These are phyloP conservation scores for Tribolium castaneum DNA, from an alignment of 1,140 invertebrate species.

Conservation along the genomic window DNA sequence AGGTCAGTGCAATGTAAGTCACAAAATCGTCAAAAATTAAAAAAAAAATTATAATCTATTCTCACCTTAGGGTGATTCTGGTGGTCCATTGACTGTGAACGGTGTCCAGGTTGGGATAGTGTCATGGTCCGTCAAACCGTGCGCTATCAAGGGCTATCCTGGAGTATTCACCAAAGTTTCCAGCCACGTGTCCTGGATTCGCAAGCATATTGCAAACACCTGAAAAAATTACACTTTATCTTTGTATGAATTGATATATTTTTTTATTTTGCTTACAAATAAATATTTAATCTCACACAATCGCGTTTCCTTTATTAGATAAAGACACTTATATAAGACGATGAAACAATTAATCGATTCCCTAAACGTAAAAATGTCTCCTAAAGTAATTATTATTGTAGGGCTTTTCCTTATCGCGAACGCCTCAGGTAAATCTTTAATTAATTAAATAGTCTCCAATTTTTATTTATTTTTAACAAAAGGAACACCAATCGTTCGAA, in stretches of 20 bases:
- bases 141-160: slow-evolving; percentile 59
- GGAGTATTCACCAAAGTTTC: slow-evolving; percentile 63
- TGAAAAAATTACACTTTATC: not conserved
- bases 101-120: slow-evolving; percentile 64
- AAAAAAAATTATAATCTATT: not conserved
- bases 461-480: not conserved
- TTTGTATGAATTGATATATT: not conserved
- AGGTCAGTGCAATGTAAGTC: slow-evolving; percentile 64
- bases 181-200: slow-evolving; percentile 55
- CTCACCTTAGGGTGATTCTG: slow-evolving; percentile 64
- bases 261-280: not conserved
- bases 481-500: slow-evolving; percentile 21
- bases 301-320: too few relatives aligned
- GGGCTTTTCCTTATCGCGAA: too few relatives aligned
- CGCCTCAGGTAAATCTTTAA: too few relatives aligned
- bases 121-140: slow-evolving; percentile 66
- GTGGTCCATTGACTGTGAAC: slow-evolving; percentile 66
- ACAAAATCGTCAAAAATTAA: not conserved
- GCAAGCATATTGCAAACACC: slow-evolving; percentile 27
- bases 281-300: too few relatives aligned
- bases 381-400: too few relatives aligned
- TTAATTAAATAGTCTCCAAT: too few relatives aligned
- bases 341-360: too few relatives aligned
- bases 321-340: too few relatives aligned
- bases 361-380: too few relatives aligned